Conservation (phyloP, 2,113 vertebrate species). For the western clawed frog (Xenopus tropicalis) region DNA sequence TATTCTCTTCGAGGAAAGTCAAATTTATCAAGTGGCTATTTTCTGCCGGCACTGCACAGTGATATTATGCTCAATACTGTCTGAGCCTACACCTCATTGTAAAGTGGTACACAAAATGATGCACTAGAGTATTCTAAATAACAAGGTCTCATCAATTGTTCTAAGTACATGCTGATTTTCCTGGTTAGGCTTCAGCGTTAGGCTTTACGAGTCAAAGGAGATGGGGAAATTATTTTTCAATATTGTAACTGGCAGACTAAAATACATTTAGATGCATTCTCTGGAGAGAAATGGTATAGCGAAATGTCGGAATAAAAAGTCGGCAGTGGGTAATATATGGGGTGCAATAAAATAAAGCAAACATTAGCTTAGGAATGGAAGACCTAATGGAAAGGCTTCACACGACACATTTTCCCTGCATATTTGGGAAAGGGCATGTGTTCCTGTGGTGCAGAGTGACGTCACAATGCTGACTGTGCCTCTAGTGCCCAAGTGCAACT, state of each 20-base stretch:
- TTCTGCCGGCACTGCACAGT: conserved; percentile 14
- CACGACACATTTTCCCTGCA: too few relatives aligned
- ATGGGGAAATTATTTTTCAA: background rate
- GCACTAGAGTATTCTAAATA: conserved; percentile 37
- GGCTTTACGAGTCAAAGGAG: background rate
- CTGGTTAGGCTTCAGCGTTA: background rate
- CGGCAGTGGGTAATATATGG: too few relatives aligned
- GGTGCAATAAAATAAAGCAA: too few relatives aligned
- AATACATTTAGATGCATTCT: background rate
- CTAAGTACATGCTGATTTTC: conserved; percentile 12
- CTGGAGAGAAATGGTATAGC: background rate
- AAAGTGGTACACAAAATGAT: conserved; percentile 23
- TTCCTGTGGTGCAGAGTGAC: too few relatives aligned
- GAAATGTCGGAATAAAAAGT: background rate
- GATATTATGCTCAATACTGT: conserved; percentile 20
- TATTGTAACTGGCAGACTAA: background rate
- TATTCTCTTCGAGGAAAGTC: conserved; percentile 24
- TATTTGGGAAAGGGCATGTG: too few relatives aligned
- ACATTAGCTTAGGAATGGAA: too few relatives aligned
- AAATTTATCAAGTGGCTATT: conserved; percentile 44
- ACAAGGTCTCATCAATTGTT: conserved; percentile 19
- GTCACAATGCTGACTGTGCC: too few relatives aligned
- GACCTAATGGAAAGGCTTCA: too few relatives aligned
- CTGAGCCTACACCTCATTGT: conserved; percentile 7
- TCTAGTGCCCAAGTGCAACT: too few relatives aligned